These are phyloP conservation scores for Mizuhopecten yessoensis DNA, from an alignment of 1,140 invertebrate species.

Conservation along the genomic window DNA sequence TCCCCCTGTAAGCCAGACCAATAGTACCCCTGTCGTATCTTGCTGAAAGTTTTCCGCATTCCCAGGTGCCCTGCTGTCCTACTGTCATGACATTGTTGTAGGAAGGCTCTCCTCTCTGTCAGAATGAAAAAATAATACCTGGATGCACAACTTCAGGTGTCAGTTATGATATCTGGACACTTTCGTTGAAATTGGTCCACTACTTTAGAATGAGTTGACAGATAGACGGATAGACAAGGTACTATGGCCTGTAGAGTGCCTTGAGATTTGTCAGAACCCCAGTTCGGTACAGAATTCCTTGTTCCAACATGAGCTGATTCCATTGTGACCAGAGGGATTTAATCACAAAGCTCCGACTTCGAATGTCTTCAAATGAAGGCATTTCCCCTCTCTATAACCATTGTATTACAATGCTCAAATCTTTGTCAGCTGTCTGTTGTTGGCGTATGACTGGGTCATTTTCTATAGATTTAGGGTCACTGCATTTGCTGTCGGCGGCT, in stretches of 20 bases:
- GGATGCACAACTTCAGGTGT: no score
- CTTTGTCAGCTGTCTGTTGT: no score
- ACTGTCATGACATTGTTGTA: neutral
- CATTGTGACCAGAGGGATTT: no score
- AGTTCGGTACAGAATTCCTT: no score
- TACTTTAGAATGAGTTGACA: no score
- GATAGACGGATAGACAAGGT: no score
- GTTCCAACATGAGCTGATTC: no score
- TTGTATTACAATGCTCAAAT: neutral
- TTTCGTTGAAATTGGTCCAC: no score
- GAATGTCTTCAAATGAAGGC: neutral
- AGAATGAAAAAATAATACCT: no score
- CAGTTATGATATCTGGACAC: no score
- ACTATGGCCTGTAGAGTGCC: neutral
- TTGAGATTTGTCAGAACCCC: neutral
- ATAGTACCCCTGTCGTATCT: conserved; percentile 23
- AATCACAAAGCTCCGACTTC: no score
- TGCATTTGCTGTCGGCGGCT: no score
- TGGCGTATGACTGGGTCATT: neutral
- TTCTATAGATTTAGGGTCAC: neutral
- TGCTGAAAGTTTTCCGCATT: neutral
- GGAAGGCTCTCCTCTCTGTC: neutral
- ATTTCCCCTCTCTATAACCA: neutral
- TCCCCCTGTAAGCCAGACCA: conserved; percentile 39
- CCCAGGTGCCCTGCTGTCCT: conserved; percentile 46